Evolutionary conservation across 2,113 vertebrate genomes (phyloP).

Genomic region (Monopterus albus): DNA sequence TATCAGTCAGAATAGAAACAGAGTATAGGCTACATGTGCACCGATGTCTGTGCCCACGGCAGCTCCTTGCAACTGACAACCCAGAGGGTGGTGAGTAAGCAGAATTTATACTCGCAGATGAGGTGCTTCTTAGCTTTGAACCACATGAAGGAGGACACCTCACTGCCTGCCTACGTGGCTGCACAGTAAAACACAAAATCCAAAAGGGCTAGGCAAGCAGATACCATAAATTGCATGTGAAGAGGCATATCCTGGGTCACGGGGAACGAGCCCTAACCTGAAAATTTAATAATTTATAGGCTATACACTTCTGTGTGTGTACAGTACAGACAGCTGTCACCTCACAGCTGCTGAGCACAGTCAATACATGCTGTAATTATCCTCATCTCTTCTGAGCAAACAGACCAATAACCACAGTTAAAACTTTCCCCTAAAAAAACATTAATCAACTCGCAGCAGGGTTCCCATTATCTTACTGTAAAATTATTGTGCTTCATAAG

Average conservation of each 20-base stretch:
- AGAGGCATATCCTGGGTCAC: slow-evolving; percentile 33
- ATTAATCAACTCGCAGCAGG: too few species aligned
- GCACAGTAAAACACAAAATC: slow-evolving; percentile 30
- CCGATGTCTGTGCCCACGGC: slow-evolving; percentile 39
- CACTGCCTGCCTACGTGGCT: slow-evolving; percentile 30
- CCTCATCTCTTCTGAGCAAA: slow-evolving; percentile 12
- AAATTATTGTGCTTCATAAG: too few species aligned
- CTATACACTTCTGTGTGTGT: slow-evolving; percentile 33
- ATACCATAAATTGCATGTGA: slow-evolving; percentile 26
- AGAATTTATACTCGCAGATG: slow-evolving; percentile 64
- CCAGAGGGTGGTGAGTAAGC: slow-evolving; percentile 78
- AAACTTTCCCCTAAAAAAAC: too few species aligned
- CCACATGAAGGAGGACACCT: slow-evolving; percentile 41
- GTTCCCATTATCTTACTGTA: too few species aligned
- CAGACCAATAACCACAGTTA: background rate
- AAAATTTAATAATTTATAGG: slow-evolving; percentile 66
- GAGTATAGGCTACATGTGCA: slow-evolving; percentile 14
- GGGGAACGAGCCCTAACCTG: slow-evolving; percentile 56
- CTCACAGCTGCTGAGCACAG: slow-evolving; percentile 38
- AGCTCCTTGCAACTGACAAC: slow-evolving; percentile 69
- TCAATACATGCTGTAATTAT: slow-evolving; percentile 32
- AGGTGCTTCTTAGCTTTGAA: slow-evolving; percentile 52
- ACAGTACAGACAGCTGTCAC: slow-evolving; percentile 54
- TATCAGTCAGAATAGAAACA: slow-evolving; percentile 27
- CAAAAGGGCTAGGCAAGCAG: slow-evolving; percentile 2